These are phyloP conservation scores for Bergia sp. DNA, from an alignment of 92 coral and sea anemone genomes.

Conservation along the genomic window DNA sequence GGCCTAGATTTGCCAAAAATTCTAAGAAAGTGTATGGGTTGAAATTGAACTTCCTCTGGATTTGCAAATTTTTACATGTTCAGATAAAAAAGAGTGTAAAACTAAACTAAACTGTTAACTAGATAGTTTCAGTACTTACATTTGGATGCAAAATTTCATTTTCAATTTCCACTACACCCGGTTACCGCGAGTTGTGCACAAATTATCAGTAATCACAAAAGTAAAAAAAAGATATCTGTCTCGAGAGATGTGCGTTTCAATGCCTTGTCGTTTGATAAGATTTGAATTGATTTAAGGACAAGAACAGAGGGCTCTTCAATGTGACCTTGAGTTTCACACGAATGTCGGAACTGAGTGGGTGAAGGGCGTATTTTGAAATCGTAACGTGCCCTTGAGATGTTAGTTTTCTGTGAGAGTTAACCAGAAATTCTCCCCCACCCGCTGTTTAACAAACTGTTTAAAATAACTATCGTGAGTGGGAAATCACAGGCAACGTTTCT, in stretches of 20 bases:
- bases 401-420: background rate
- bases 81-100: too few species aligned
- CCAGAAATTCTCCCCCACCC: background rate
- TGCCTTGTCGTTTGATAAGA: background rate
- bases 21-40: too few species aligned
- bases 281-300: background rate
- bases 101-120: background rate
- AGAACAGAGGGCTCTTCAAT: background rate
- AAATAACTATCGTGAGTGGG: conserved; percentile 11
- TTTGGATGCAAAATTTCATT: background rate
- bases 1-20: too few species aligned
- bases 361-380: conserved; percentile 6
- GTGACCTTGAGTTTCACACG: conserved; percentile 5
- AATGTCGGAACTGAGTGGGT: conserved; percentile 39
- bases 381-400: conserved; percentile 1
- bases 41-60: too few species aligned
- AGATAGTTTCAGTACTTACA: background rate
- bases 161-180: background rate
- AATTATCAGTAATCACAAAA: background rate
- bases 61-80: too few species aligned
- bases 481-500: conserved; percentile 7
- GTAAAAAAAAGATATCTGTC: background rate
- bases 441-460: background rate
- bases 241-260: background rate
- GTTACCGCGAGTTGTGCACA: background rate